Conservation (phyloP, 2,113 vertebrate genomes). For the Condylura cristata region DNA sequence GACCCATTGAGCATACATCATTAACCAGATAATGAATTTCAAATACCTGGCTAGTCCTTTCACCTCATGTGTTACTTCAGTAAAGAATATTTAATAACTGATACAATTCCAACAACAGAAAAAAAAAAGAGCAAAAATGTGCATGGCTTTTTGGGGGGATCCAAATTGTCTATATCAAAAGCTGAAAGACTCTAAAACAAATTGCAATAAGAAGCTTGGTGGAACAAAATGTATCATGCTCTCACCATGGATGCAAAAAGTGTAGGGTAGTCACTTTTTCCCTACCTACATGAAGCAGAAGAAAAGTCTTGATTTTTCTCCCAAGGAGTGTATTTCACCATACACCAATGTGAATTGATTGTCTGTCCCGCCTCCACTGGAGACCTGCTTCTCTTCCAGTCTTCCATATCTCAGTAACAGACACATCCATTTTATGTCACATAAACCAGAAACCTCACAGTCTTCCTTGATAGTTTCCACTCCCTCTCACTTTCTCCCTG, state of each 20-base stretch:
- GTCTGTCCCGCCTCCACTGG: neutral
- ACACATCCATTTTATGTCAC: constrained; percentile 23
- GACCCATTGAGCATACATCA: neutral
- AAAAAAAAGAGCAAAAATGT: neutral
- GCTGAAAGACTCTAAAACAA: neutral
- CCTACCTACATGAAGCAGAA: neutral
- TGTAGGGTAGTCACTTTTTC: neutral
- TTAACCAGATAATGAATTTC: neutral
- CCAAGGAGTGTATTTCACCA: neutral
- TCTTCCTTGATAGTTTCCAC: neutral
- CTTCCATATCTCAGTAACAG: neutral
- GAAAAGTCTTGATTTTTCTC: neutral
- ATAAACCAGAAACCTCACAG: constrained; percentile 22
- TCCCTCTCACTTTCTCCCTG: neutral
- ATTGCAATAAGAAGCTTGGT: neutral
- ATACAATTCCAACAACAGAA: neutral
- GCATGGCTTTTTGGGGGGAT: neutral
- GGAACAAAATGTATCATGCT: neutral
- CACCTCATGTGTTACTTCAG: neutral
- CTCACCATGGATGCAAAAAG: neutral
- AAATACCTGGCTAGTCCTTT: neutral
- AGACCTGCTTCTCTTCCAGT: neutral
- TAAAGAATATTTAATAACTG: neutral
- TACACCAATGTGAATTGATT: neutral
- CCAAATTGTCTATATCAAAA: neutral